Conservation (phyloP, 2,113 vertebrate species). For the Grantiella picta region DNA sequence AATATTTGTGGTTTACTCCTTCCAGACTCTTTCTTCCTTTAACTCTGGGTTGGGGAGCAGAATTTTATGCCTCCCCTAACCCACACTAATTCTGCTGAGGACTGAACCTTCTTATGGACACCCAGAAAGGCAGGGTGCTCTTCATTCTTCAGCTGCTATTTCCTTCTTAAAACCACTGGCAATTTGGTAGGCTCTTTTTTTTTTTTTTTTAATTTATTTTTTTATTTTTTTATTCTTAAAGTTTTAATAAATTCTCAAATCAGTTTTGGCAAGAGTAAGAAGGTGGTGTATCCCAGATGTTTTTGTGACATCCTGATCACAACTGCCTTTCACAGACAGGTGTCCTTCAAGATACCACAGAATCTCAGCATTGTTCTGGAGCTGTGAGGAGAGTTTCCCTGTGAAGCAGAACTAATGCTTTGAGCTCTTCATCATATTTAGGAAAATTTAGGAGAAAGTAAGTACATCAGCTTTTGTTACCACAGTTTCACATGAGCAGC, state of each 20-base stretch:
- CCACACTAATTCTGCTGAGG: background rate
- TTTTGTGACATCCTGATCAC: background rate
- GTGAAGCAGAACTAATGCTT: conserved; percentile 18
- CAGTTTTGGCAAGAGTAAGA: background rate
- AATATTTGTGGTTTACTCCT: background rate
- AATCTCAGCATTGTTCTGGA: background rate
- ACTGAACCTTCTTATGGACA: background rate
- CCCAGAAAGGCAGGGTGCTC: background rate
- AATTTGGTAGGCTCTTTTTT: background rate
- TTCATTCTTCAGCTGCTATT: background rate
- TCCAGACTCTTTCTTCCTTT: background rate
- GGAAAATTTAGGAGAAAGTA: conserved; percentile 2
- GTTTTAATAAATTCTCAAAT: background rate
- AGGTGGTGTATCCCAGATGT: background rate
- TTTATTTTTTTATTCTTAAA: background rate
- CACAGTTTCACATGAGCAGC: background rate
- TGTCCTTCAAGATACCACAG: background rate
- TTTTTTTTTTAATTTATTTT: too few species aligned
- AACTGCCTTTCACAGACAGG: background rate
- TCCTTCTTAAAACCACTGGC: background rate
- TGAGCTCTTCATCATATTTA: conserved; percentile 27
- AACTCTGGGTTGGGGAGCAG: fast-evolving
- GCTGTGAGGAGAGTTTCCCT: background rate
- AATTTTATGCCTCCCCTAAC: background rate
- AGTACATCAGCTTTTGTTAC: conserved; percentile 30